Evolutionary conservation across 2,888 invertebrate genomes (phyloP).

Genomic region (Hirtodrosophila trivittata): DNA sequence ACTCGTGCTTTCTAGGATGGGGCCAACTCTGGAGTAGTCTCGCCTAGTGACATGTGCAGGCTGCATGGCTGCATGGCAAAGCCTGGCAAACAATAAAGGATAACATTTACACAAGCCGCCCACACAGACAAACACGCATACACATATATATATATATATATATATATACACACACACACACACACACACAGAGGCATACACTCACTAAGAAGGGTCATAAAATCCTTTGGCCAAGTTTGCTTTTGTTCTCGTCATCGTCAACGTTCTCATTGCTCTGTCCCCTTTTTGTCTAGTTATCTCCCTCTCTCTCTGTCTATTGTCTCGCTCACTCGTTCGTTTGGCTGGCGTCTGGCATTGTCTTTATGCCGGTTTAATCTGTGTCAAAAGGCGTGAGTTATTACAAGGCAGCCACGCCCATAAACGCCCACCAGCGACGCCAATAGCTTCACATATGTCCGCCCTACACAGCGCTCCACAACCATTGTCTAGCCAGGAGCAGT

Average conservation of each 20-base stretch:
- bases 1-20: slow-evolving; percentile 11
- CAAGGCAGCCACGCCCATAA: slow-evolving; percentile 69
- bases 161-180: not conserved
- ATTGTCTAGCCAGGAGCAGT: slow-evolving; percentile 42
- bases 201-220: slow-evolving; percentile 59
- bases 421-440: slow-evolving; percentile 44
- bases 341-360: slow-evolving; percentile 61
- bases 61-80: slow-evolving; percentile 43
- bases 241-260: slow-evolving; percentile 72
- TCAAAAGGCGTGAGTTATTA: slow-evolving; percentile 80
- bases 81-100: slow-evolving; percentile 72
- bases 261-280: slow-evolving; percentile 38
- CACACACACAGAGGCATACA: slow-evolving; percentile 27
- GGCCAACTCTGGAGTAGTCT: slow-evolving; percentile 41
- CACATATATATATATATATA: not conserved
- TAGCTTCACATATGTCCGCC: slow-evolving; percentile 29
- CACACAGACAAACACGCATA: slow-evolving; percentile 14
- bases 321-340: slow-evolving; percentile 10
- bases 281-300: slow-evolving; percentile 16
- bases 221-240: slow-evolving; percentile 76
- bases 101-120: slow-evolving; percentile 68
- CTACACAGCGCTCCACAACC: slow-evolving; percentile 19
- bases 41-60: slow-evolving; percentile 60
- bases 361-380: slow-evolving; percentile 78
- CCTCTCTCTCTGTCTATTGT: not conserved